A percentile compares a stretch with the other conserved stretches of the same genome.
These are phyloP conservation scores for Scophthalmus maximus DNA, from an alignment of 2,113 vertebrate species.

Conservation along the genomic window DNA sequence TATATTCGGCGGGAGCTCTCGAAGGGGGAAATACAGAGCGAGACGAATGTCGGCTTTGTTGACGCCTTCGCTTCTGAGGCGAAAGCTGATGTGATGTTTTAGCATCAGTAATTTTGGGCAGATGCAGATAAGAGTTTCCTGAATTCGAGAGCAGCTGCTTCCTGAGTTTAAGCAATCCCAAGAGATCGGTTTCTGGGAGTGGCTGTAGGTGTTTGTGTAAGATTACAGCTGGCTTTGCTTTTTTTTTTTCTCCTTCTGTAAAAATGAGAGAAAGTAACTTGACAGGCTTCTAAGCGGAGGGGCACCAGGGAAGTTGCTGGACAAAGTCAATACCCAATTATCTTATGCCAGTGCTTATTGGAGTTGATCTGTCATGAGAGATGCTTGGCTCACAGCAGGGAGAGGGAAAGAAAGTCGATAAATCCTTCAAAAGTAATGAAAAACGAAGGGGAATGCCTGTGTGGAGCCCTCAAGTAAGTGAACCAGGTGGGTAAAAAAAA, in stretches of 20 bases:
- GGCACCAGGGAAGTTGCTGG: constrained; percentile 10
- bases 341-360: constrained; percentile 38
- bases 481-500: constrained; percentile 6
- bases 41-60: too few relatives aligned
- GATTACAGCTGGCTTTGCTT: constrained; percentile 19
- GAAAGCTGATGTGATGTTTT: not conserved
- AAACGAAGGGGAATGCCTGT: not conserved
- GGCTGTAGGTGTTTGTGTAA: constrained; percentile 49
- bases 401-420: constrained; percentile 51
- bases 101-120: constrained; percentile 21
- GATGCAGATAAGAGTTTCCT: constrained; percentile 46
- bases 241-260: not conserved
- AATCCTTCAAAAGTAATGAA: constrained; percentile 31
- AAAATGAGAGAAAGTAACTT: constrained; percentile 32
- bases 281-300: constrained; percentile 37
- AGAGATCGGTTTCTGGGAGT: constrained; percentile 50
- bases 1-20: not conserved
- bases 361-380: constrained; percentile 24
- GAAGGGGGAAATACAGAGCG: not conserved
- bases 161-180: constrained; percentile 35
- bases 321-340: constrained; percentile 70
- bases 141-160: constrained; percentile 23
- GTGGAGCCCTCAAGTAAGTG: constrained; percentile 11
- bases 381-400: constrained; percentile 11
- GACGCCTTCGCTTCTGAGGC: too few relatives aligned